Evolutionary conservation across 2,888 invertebrate species (phyloP).

Genomic region (Agrotis segetum): DNA sequence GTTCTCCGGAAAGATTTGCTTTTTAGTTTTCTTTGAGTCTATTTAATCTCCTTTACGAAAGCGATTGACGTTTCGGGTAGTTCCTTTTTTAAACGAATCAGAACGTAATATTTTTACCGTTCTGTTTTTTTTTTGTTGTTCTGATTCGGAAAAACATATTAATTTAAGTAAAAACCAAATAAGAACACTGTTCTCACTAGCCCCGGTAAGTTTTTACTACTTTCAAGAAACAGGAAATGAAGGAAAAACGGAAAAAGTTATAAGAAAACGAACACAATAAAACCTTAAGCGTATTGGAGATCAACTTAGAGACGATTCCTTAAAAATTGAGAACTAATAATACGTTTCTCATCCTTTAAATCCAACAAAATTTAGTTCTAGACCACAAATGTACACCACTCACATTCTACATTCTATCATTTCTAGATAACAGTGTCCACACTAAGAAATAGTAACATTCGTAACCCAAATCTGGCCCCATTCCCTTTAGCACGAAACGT

Average conservation of each 20-base stretch:
- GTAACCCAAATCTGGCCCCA: conserved; percentile 57
- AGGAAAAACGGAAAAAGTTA: not conserved
- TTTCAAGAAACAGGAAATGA: not conserved
- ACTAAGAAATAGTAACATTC: conserved; percentile 29
- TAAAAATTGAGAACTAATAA: not conserved
- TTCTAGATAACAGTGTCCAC: conserved; percentile 32
- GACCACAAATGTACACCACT: not conserved
- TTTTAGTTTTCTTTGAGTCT: too few relatives aligned
- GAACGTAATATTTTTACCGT: too few relatives aligned
- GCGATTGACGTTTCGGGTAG: not conserved
- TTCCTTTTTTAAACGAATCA: not conserved
- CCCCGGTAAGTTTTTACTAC: too few relatives aligned
- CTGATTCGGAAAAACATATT: too few relatives aligned
- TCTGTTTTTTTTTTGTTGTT: too few relatives aligned
- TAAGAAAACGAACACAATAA: too few relatives aligned
- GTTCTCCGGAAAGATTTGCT: not conserved
- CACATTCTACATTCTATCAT: conserved; percentile 4
- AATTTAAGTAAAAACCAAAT: too few relatives aligned
- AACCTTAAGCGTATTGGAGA: not conserved
- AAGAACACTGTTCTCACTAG: too few relatives aligned
- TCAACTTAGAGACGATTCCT: not conserved
- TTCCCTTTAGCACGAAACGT: conserved; percentile 37
- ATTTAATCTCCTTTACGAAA: not conserved
- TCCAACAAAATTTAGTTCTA: not conserved
- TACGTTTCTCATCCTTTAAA: not conserved